Conservation (phyloP, 1,140 invertebrate species). For the Cryptotermes secundus region DNA sequence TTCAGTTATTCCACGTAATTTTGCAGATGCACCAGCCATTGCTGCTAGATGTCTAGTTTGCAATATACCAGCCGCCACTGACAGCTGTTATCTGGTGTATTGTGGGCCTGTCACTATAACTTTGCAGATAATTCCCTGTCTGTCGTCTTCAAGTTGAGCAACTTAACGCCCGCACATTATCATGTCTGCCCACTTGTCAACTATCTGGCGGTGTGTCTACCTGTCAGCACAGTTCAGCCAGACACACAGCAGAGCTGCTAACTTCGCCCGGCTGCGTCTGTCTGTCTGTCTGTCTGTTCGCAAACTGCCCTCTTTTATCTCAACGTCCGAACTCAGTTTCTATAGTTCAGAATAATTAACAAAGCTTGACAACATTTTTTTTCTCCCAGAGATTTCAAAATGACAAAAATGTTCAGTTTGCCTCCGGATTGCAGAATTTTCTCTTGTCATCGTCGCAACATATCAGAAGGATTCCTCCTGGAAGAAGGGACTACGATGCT, state of each 20-base stretch:
- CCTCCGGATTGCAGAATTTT: too few species aligned
- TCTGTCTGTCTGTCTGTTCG: too few species aligned
- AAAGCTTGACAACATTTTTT: background rate
- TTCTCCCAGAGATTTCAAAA: too few species aligned
- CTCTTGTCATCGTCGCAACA: too few species aligned
- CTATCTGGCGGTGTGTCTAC: background rate
- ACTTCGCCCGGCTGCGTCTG: background rate
- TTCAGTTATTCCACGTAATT: too few species aligned
- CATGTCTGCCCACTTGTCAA: constrained; percentile 17
- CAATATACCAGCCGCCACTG: background rate
- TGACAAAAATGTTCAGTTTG: too few species aligned
- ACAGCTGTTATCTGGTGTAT: constrained; percentile 5
- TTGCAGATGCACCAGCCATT: too few species aligned
- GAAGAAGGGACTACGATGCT: too few species aligned
- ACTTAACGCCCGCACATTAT: background rate
- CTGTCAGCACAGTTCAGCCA: background rate
- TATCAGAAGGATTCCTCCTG: too few species aligned
- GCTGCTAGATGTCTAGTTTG: too few species aligned
- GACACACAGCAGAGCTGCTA: background rate
- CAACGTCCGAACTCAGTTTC: background rate
- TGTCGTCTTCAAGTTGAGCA: constrained; percentile 16
- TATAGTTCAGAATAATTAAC: background rate
- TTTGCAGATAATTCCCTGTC: constrained; percentile 6
- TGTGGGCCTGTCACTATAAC: background rate
- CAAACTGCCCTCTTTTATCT: background rate